Conservation (phyloP, 2,113 vertebrate genomes). For the Apaloderma vittatum region DNA sequence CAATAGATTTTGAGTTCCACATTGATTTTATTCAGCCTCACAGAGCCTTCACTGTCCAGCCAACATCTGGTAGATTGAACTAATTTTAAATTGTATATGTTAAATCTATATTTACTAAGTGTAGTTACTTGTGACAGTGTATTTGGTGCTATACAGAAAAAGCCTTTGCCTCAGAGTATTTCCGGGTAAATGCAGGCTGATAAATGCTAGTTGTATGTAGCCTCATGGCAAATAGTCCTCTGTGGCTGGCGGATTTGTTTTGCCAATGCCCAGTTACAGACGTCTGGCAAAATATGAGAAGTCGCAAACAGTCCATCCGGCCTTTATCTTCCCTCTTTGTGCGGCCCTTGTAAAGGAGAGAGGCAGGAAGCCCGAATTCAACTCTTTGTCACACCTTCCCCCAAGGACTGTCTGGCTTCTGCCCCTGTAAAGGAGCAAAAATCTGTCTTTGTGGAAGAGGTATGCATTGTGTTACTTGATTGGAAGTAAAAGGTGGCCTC, state of each 20-base stretch:
- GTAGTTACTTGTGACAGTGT: not conserved
- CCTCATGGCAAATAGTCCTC: not conserved
- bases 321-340: not conserved
- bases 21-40: slow-evolving; percentile 84
- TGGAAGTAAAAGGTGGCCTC: not conserved
- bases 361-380: not conserved
- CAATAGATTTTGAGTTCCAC: slow-evolving; percentile 92
- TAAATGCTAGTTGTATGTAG: not conserved
- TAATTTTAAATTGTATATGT: not conserved
- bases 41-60: slow-evolving; percentile 85
- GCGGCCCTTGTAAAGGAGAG: not conserved
- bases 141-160: not conserved
- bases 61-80: slow-evolving; percentile 82
- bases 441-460: not conserved
- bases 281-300: not conserved
- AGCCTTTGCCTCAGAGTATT: not conserved
- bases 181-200: not conserved
- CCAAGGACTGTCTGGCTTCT: not conserved
- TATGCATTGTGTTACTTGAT: not conserved
- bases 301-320: accelerated
- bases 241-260: not conserved
- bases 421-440: not conserved
- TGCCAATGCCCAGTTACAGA: not conserved
- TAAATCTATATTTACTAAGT: not conserved
- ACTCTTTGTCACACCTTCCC: not conserved